Conservation (phyloP, 2,888 invertebrate genomes). For the Magallana nippona region DNA sequence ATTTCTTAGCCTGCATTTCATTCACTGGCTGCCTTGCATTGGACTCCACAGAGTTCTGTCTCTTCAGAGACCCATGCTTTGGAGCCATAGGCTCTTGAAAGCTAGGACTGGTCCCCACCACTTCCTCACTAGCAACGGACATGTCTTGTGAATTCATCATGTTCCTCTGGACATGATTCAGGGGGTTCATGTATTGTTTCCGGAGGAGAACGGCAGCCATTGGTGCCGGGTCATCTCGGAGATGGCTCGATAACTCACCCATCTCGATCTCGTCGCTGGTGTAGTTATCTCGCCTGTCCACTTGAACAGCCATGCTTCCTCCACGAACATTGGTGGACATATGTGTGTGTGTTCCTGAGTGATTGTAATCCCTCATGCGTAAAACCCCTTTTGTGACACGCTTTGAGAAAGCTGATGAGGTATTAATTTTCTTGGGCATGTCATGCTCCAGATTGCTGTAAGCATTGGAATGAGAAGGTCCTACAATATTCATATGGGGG, state of each 20-base stretch:
- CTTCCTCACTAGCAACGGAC: conserved; percentile 47
- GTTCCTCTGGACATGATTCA: conserved; percentile 36
- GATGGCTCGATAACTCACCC: conserved; percentile 6
- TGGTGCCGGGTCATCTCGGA: conserved; percentile 56
- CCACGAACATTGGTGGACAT: conserved; percentile 23
- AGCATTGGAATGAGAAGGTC: conserved; percentile 21
- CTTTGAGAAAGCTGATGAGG: not conserved
- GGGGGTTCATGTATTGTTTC: conserved; percentile 37
- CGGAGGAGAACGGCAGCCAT: conserved; percentile 54
- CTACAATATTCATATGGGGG: conserved; percentile 34
- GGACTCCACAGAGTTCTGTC: conserved; percentile 56
- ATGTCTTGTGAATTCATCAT: conserved; percentile 45
- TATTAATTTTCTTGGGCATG: conserved; percentile 20
- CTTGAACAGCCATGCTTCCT: conserved; percentile 45
- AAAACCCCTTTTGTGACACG: not conserved
- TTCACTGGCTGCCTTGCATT: conserved; percentile 44
- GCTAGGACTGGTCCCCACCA: conserved; percentile 45
- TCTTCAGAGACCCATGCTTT: conserved; percentile 37
- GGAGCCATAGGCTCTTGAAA: conserved; percentile 14
- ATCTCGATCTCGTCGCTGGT: conserved; percentile 36
- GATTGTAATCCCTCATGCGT: not conserved
- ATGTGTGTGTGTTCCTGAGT: conserved; percentile 10
- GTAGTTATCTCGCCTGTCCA: conserved; percentile 32
- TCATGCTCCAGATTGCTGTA: conserved; percentile 34
- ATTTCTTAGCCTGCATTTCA: conserved; percentile 38